Conservation (phyloP, 2,888 invertebrate genomes). For the Mimas tiliae region DNA sequence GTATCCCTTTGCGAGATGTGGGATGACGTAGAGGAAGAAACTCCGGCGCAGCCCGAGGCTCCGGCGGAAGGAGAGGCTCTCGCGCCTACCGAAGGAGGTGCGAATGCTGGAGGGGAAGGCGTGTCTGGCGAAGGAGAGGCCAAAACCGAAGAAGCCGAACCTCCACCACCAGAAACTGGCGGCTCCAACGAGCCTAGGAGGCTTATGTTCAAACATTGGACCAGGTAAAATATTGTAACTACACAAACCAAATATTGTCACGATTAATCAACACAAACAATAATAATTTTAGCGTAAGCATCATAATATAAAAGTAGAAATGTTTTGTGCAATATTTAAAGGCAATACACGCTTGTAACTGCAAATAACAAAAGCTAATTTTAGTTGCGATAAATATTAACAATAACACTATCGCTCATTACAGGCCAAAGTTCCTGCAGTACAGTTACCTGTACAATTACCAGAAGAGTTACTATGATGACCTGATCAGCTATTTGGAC, state of each 20-base stretch:
- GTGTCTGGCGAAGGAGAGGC: constrained; percentile 61
- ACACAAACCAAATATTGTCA: background rate
- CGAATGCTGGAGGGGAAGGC: constrained; percentile 36
- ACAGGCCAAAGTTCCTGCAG: constrained; percentile 91
- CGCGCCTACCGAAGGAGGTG: constrained; percentile 38
- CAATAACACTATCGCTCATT: constrained; percentile 38
- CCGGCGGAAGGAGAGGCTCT: constrained; percentile 51
- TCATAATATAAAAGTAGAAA: background rate
- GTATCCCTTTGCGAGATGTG: constrained; percentile 74
- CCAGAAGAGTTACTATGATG: constrained; percentile 93
- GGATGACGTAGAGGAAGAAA: constrained; percentile 85
- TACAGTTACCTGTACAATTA: constrained; percentile 94
- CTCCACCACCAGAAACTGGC: constrained; percentile 70
- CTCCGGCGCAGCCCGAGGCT: constrained; percentile 54
- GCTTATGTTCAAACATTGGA: constrained; percentile 92
- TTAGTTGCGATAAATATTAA: background rate
- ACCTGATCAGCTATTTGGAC: constrained; percentile 92
- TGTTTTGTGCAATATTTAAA: background rate
- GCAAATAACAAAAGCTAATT: background rate
- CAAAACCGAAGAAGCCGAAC: constrained; percentile 73
- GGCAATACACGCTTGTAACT: background rate
- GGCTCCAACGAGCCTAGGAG: constrained; percentile 86
- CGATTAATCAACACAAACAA: background rate
- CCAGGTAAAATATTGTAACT: constrained; percentile 80
- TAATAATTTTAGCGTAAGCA: background rate